Evolutionary conservation across 2,888 invertebrate genomes (phyloP).

Genomic region (Spialia ferax): DNA sequence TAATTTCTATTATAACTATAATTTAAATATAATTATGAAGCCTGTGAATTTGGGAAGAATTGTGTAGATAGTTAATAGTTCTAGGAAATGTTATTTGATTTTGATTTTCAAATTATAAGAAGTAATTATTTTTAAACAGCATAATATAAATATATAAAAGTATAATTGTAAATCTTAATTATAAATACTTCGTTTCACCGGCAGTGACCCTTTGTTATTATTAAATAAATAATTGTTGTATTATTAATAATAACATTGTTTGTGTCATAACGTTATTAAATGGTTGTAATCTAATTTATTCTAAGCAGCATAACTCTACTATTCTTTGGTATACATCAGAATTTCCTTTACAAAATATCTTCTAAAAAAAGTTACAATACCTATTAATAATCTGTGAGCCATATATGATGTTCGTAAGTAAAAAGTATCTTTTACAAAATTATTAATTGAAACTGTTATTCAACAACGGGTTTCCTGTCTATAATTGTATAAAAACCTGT

Average conservation of each 20-base stretch:
- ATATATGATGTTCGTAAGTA: neutral
- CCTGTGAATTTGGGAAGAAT: constrained; percentile 46
- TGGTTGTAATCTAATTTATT: constrained; percentile 42
- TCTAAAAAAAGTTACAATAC: constrained; percentile 34
- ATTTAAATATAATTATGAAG: constrained; percentile 36
- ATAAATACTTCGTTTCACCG: constrained; percentile 56
- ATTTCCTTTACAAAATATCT: constrained; percentile 49
- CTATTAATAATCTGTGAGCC: constrained; percentile 22
- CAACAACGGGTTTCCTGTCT: constrained; percentile 3
- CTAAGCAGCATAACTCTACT: constrained; percentile 30
- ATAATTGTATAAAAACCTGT: constrained; percentile 36
- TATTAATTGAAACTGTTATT: constrained; percentile 21
- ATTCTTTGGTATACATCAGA: constrained; percentile 75
- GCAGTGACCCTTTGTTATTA: constrained; percentile 56
- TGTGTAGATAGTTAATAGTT: constrained; percentile 26
- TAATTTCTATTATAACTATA: constrained; percentile 19
- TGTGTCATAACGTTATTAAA: constrained; percentile 44
- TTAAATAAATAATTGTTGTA: constrained; percentile 41
- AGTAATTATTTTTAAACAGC: constrained; percentile 31
- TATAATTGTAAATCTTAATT: constrained; percentile 42
- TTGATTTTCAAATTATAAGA: constrained; percentile 32
- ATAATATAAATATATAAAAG: constrained; percentile 53
- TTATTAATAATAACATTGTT: constrained; percentile 43
- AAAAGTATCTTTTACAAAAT: constrained; percentile 19
- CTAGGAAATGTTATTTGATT: constrained; percentile 26